Evolutionary conservation across 2,113 vertebrate species (phyloP), one percentile per base, ranked within the genome.

Genomic region (Caranx melampygus): DNA sequence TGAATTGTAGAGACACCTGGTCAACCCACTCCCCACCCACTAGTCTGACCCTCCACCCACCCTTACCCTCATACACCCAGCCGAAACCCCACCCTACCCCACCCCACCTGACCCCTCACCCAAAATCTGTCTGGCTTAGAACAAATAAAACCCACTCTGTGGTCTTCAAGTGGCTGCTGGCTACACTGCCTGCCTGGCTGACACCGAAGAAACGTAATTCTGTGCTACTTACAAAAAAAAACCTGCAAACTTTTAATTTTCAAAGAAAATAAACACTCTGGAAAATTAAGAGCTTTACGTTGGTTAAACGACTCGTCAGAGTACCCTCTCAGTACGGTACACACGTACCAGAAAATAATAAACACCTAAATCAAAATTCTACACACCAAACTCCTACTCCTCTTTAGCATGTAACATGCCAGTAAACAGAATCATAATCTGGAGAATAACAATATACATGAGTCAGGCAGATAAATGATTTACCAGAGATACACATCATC

Each of bases 391-490:
- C 26, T 91, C 58, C 69, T 70, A 86, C 83, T 84, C 75, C 74
- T 77, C 75, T 86, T 84, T 62, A 86, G 93, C 90, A 94, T 96
- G 95, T 96, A 94, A 89, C 95, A 95, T 95, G 94, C 94, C 93
- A 89, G 90, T 81, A 93, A 95, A 96, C 95, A 94, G 93, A 94
- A 95, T 78, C 75, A 82, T 86, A 94, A 92, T 91, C 85, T 78
- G 78, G 90, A 92, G 94, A 87, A 88, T 85, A 88, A 87, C 78
- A 92, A 92, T 91, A 89, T 88, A 89, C 92, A 95, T 73, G 77
- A 90, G 90, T 89, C 93, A 95, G 94, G 92, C 91, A 94, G 91
- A 93, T 94, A 91, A 95, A 96, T 95, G 94, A 96, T 97, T 96
- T 95, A 96, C 95, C 95, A 96, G 92, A 95, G 95, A 93, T 91